These are phyloP conservation scores for Rhincodon typus DNA, from an alignment of 2,797 vertebrate species.

Conservation along the genomic window DNA sequence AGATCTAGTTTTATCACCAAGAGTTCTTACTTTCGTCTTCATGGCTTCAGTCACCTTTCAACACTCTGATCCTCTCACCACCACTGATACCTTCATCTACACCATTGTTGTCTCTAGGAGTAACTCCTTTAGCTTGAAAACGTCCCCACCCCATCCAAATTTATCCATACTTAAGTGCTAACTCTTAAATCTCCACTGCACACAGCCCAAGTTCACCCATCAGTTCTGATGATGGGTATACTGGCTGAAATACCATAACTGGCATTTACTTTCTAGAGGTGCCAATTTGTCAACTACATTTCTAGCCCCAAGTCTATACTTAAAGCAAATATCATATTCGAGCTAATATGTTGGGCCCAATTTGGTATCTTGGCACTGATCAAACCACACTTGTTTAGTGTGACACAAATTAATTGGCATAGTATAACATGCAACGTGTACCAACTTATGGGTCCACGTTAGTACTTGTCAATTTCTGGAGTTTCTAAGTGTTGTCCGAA, in stretches of 20 bases:
- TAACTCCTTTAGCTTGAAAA: neutral
- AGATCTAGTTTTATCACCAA: neutral
- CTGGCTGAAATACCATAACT: neutral
- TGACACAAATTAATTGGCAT: neutral
- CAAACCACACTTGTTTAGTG: too few relatives aligned
- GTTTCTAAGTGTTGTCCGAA: neutral
- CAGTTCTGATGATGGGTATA: neutral
- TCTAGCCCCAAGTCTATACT: neutral
- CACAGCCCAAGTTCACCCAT: neutral
- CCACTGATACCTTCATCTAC: neutral
- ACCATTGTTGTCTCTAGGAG: neutral
- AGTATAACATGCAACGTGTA: neutral
- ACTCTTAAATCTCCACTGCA: neutral
- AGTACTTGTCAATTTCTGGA: neutral
- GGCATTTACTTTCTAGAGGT: neutral
- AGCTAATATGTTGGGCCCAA: neutral
- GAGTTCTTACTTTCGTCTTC: neutral
- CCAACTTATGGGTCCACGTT: neutral
- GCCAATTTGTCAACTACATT: neutral
- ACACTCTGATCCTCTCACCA: neutral
- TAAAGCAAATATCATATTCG: neutral
- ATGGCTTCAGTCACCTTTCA: neutral
- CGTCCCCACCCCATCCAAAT: neutral
- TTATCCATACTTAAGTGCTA: neutral
- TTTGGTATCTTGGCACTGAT: neutral